Evolutionary conservation across 2,888 invertebrate species (phyloP).

Genomic region (Helobdella robusta): DNA sequence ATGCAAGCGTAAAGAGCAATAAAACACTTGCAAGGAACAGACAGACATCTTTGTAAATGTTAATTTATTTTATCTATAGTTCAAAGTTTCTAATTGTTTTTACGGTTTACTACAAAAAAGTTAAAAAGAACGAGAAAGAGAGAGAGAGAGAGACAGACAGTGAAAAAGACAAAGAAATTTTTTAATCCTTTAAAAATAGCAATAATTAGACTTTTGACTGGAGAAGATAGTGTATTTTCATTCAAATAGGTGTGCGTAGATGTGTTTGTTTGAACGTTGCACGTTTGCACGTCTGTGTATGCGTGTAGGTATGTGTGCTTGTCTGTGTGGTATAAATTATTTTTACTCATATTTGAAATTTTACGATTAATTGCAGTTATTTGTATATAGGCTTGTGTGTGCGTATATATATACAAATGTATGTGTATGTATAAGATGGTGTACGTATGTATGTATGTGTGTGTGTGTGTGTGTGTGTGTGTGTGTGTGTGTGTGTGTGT

Average conservation of each 20-base stretch:
- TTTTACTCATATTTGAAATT: background rate
- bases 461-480: conserved; percentile 12
- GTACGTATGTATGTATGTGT: conserved; percentile 9
- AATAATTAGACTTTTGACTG: no score
- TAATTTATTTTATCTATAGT: no score
- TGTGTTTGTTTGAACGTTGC: background rate
- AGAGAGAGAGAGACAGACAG: background rate
- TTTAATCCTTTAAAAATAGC: no score
- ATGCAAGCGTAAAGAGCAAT: no score
- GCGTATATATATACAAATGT: background rate
- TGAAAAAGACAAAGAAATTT: background rate
- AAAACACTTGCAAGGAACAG: no score
- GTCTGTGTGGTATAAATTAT: background rate
- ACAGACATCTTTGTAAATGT: no score
- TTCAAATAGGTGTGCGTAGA: no score
- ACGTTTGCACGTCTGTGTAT: background rate
- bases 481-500: conserved; percentile 11
- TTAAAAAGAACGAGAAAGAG: background rate
- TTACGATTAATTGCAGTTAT: background rate
- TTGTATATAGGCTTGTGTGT: background rate
- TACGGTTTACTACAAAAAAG: no score
- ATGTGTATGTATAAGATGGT: background rate
- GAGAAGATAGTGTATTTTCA: no score
- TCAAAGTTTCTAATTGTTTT: no score
- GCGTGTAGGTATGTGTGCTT: conserved; percentile 3